These are phyloP conservation scores for Gibbula magus DNA, from an alignment of 2,888 invertebrate species.

Conservation along the genomic window DNA sequence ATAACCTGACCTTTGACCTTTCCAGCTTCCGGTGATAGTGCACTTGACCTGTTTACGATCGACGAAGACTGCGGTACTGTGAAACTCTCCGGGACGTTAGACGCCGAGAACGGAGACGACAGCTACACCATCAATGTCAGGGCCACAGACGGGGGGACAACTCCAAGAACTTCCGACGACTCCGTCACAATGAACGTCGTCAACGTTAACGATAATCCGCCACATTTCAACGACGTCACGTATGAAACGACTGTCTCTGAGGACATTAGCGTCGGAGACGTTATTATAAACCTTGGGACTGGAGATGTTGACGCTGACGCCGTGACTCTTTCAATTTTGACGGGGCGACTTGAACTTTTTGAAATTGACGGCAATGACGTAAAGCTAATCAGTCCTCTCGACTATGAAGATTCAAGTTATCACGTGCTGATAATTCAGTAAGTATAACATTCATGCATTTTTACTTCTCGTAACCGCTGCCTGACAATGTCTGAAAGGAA, in stretches of 20 bases:
- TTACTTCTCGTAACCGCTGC: no score
- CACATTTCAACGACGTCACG: background rate
- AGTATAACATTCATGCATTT: no score
- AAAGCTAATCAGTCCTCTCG: background rate
- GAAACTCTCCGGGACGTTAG: background rate
- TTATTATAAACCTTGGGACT: background rate
- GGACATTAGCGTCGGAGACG: background rate
- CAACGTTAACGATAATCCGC: slow-evolving; percentile 9
- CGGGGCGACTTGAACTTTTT: background rate
- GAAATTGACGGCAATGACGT: slow-evolving; percentile 1
- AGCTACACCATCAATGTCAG: background rate
- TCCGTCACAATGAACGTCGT: background rate
- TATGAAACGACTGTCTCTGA: background rate
- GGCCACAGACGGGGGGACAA: background rate
- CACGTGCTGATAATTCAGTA: background rate
- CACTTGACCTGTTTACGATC: background rate
- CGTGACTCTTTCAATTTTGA: background rate
- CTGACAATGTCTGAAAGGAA: no score
- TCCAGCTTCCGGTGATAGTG: background rate
- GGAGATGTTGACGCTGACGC: background rate
- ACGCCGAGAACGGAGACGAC: background rate
- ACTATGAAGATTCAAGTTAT: background rate
- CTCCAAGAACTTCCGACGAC: background rate
- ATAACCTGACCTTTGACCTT: no score
- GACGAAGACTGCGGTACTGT: background rate